phyloP scores from a whole-genome alignment of 2,113 vertebrate species.

The Gavia stellata region DNA sequence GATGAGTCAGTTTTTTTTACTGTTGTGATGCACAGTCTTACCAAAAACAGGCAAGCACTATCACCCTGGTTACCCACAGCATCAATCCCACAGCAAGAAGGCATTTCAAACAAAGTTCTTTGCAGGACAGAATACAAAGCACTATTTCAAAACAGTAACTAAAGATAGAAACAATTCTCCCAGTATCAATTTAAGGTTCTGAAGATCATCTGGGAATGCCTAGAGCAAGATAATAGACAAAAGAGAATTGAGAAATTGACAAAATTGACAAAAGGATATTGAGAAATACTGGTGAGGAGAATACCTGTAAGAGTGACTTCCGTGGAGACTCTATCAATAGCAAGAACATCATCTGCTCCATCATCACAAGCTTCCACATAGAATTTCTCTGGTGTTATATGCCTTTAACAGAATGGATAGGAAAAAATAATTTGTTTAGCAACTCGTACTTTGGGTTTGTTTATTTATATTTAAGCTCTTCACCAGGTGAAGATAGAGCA shows the following conservation, averaged over 20 bases:
- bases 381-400: conserved; percentile 90
- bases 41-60: neutral
- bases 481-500: neutral
- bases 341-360: conserved; percentile 83
- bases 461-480: neutral
- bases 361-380: conserved; percentile 91
- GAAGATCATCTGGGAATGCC: neutral
- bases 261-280: neutral
- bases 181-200: neutral
- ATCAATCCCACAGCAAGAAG: neutral
- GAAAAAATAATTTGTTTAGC: neutral
- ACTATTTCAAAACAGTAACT: neutral
- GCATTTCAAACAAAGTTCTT: neutral
- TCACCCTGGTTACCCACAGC: neutral
- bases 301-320: conserved; percentile 91
- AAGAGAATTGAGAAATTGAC: neutral
- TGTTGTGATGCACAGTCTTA: neutral
- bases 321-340: conserved; percentile 91
- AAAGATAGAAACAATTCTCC: neutral
- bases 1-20: neutral
- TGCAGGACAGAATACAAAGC: neutral
- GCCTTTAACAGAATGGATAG: conserved; percentile 66
- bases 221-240: neutral
- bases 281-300: neutral
- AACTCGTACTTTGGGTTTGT: neutral